phyloP scores from a whole-genome alignment of 2,888 invertebrate species.

The Aspidapion aeneum region DNA sequence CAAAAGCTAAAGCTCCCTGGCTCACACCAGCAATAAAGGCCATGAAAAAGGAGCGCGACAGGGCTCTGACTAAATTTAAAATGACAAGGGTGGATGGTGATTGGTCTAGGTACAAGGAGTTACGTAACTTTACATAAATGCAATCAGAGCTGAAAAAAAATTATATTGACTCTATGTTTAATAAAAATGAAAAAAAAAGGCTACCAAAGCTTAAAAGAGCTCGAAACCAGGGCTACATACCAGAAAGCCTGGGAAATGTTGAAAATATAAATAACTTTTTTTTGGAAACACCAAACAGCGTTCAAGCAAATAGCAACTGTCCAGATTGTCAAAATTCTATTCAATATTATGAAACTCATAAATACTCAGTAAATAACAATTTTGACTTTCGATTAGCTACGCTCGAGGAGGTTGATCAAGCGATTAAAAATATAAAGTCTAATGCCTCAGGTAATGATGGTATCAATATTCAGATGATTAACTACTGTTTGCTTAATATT shows the following conservation, averaged over 20 bases:
- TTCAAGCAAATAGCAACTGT: not conserved
- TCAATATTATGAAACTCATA: not conserved
- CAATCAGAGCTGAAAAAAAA: not conserved
- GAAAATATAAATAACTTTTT: not conserved
- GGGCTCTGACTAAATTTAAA: slow-evolving; percentile 11
- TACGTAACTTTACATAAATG: slow-evolving; percentile 5
- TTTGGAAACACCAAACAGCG: not conserved
- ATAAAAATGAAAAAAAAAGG: not conserved
- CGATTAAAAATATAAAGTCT: not conserved
- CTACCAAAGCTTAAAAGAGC: not conserved
- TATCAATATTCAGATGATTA: not conserved
- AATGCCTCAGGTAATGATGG: not conserved
- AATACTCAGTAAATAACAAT: not conserved
- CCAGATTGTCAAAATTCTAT: not conserved
- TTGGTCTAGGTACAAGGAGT: slow-evolving; percentile 8
- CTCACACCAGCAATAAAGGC: not conserved
- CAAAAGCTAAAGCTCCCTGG: slow-evolving; percentile 11
- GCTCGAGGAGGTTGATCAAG: not conserved
- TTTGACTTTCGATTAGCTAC: not conserved
- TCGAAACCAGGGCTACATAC: not conserved
- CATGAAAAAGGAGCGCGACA: slow-evolving; percentile 1
- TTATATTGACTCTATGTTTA: not conserved
- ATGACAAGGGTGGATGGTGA: slow-evolving; percentile 1
- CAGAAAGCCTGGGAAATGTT: not conserved
- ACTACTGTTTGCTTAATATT: not conserved